Evolutionary conservation across 2,888 invertebrate genomes (phyloP).

Genomic region (Thecophora atra): DNA sequence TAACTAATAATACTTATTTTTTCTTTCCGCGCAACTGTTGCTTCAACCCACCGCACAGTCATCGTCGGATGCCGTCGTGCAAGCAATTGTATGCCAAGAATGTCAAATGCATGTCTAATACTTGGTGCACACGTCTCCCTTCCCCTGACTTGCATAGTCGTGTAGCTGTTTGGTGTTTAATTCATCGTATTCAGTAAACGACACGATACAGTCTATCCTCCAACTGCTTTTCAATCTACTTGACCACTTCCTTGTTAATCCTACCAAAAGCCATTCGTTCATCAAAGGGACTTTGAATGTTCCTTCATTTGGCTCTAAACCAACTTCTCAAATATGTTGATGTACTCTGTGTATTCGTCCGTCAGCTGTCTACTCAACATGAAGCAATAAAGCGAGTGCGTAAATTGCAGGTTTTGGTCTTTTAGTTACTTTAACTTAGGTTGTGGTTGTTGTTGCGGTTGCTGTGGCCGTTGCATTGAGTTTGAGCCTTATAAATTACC

Average conservation of each 20-base stretch:
- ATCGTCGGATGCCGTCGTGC: too few species aligned
- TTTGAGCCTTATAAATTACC: conserved; percentile 6
- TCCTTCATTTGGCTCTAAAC: background rate
- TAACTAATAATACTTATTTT: too few species aligned
- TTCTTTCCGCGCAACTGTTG: too few species aligned
- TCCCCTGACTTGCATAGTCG: background rate
- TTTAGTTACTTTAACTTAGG: background rate
- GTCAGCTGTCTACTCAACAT: background rate
- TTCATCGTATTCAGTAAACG: background rate
- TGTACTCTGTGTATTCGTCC: too few species aligned
- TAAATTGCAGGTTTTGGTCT: background rate
- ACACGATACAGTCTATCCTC: background rate
- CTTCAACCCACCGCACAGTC: too few species aligned
- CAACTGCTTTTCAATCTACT: background rate
- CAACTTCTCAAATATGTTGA: too few species aligned
- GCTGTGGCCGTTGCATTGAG: background rate
- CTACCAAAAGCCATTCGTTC: background rate
- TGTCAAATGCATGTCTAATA: too few species aligned
- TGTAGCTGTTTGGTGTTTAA: background rate
- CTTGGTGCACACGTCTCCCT: too few species aligned
- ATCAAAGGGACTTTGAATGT: background rate
- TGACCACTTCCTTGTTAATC: too few species aligned
- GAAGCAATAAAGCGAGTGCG: background rate
- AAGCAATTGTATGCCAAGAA: too few species aligned
- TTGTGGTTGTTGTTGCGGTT: conserved; percentile 10